These are phyloP conservation scores for Volucella inflata DNA, from an alignment of 2,888 invertebrate genomes.

Conservation along the genomic window DNA sequence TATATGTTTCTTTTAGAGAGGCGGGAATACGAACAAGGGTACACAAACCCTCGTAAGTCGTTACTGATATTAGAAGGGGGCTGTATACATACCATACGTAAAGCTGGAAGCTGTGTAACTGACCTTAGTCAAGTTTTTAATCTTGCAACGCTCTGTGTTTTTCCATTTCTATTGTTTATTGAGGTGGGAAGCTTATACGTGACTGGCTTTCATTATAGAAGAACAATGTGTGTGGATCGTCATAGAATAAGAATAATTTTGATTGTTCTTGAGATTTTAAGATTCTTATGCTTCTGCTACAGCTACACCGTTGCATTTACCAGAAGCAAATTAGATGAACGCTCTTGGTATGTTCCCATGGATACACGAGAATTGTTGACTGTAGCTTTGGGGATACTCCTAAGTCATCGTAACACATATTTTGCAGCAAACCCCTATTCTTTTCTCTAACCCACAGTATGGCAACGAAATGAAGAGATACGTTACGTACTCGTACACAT, in stretches of 20 bases:
- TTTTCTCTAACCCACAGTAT: no score
- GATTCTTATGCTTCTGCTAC: constrained; percentile 46
- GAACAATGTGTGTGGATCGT: constrained; percentile 61
- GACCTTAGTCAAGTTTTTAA: constrained; percentile 71
- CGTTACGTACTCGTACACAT: no score
- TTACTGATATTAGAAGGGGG: neutral
- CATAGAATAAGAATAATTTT: constrained; percentile 62
- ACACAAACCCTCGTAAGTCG: no score
- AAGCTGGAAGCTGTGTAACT: constrained; percentile 46
- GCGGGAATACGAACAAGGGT: no score
- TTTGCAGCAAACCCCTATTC: no score
- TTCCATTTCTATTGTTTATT: constrained; percentile 51
- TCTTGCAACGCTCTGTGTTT: constrained; percentile 49
- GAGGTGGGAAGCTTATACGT: constrained; percentile 58
- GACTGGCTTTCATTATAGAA: constrained; percentile 62
- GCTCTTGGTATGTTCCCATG: constrained; percentile 25
- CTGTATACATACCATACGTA: constrained; percentile 5
- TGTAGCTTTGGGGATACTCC: constrained; percentile 20
- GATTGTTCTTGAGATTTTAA: constrained; percentile 66
- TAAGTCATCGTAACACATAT: no score
- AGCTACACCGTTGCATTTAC: constrained; percentile 41
- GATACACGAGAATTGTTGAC: constrained; percentile 13
- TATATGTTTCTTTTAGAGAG: no score
- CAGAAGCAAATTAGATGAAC: constrained; percentile 49
- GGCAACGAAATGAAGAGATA: no score